Conservation (phyloP, 2,797 vertebrate genomes). For the Epinephelus awoara region DNA sequence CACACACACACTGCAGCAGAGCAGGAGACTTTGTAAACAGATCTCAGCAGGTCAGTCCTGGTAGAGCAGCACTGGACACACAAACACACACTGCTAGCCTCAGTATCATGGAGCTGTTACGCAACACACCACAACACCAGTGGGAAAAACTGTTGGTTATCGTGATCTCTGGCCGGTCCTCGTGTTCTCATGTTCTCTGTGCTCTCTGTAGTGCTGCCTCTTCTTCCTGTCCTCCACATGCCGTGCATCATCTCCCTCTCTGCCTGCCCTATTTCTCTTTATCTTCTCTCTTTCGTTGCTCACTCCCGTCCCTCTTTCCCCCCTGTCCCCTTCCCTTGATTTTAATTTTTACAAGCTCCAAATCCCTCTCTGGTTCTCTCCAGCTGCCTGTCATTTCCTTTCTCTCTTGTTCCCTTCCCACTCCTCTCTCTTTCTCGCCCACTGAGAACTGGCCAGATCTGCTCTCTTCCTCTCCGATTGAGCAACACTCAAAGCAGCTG, state of each 20-base stretch:
- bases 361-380: constrained; percentile 35
- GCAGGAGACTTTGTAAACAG: constrained; percentile 52
- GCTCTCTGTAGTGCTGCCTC: constrained; percentile 5
- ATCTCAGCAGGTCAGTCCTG: constrained; percentile 54
- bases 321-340: constrained; percentile 8
- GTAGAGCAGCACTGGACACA: constrained; percentile 23
- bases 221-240: constrained; percentile 38
- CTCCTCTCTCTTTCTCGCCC: constrained; percentile 39
- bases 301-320: not conserved
- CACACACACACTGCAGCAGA: constrained; percentile 17
- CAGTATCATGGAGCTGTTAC: constrained; percentile 41
- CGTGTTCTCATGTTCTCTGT: constrained; percentile 40
- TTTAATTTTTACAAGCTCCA: constrained; percentile 41
- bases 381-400: constrained; percentile 51
- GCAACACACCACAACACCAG: constrained; percentile 44
- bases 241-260: constrained; percentile 39
- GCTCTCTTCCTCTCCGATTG: constrained; percentile 46
- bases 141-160: constrained; percentile 45
- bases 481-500: constrained; percentile 61
- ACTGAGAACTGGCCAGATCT: constrained; percentile 44
- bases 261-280: constrained; percentile 16
- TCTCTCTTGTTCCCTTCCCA: constrained; percentile 33
- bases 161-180: constrained; percentile 36
- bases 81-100: constrained; percentile 34
- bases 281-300: constrained; percentile 7